A percentile compares a stretch with the other conserved stretches of the same genome.
Conservation (phyloP, 2,888 invertebrate genomes). For the Pteria penguin region DNA sequence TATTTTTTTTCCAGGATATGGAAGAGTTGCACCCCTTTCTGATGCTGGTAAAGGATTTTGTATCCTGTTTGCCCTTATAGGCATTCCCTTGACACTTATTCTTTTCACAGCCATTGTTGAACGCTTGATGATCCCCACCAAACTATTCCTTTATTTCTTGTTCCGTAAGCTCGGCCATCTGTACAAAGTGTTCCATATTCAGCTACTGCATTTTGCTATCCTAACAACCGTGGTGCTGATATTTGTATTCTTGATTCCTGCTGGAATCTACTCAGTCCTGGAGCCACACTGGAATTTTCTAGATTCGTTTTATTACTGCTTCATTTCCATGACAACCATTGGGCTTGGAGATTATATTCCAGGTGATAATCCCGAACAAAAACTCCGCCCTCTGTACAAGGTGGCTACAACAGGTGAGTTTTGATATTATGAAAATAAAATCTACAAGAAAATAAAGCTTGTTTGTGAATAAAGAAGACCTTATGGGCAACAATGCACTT, state of each 20-base stretch:
- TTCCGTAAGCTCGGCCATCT: constrained; percentile 73
- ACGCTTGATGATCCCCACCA: constrained; percentile 88
- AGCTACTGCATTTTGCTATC: constrained; percentile 87
- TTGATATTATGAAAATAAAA: background rate
- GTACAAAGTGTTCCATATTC: constrained; percentile 82
- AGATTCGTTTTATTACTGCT: constrained; percentile 94
- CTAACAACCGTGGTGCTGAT: constrained; percentile 82
- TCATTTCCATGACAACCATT: constrained; percentile 93
- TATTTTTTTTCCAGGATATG: constrained; percentile 86
- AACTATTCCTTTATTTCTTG: constrained; percentile 84
- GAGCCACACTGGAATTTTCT: constrained; percentile 92
- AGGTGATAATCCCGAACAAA: constrained; percentile 88
- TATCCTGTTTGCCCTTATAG: constrained; percentile 89
- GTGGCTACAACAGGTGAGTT: constrained; percentile 87
- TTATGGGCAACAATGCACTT: no score
- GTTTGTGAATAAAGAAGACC: no score
- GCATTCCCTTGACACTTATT: constrained; percentile 92
- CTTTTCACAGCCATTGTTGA: constrained; percentile 91
- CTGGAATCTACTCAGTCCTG: constrained; percentile 86
- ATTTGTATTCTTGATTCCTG: constrained; percentile 88
- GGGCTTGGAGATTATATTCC: constrained; percentile 93
- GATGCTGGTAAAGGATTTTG: constrained; percentile 93
- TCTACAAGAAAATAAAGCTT: background rate
- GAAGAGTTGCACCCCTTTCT: constrained; percentile 92
- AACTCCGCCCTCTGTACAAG: constrained; percentile 90